Base-by-base conservation (phyloP, 2,797 vertebrate species). In the Odontamblyopus rebecca region DNA sequence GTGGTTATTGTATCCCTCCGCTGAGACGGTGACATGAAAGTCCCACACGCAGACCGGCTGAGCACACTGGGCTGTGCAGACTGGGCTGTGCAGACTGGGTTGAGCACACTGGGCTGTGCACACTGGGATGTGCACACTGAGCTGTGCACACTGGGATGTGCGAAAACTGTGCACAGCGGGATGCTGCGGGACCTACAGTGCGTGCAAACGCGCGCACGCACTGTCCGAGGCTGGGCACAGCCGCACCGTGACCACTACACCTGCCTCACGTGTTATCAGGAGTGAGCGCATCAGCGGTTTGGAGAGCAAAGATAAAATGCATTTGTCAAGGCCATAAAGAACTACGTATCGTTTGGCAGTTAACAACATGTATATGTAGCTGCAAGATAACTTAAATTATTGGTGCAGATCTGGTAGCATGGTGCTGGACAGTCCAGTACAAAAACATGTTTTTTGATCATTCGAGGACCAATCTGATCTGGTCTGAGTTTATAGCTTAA, bases 1-100 rank as follows among this genome's bases (percentile, higher is more conserved):
- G 77, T 85, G 82, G 74, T 81, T 91, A 72, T 75, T 78, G 94
- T 96, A 97, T 97, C 95, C 96, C 92, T 98, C 96, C 97, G 96
- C 96, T 93, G 87, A 69, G 89, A 75, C 79, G 75, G 88, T 77
- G 90, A 91, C 93, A 90, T 80, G 82, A 72, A 72, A 82, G 86
- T 88, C 83, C 86, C 87, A 53, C 82, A 67, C 54, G 23, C 64
- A 66, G 41, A 51, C 41, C 5, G 2, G 8, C 30, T 30, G 30
- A 30, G 30, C 30, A 30, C 2, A 30, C 2, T 30, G 30, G 30
- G 35, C 7, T 41, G 38, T 9, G 38, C 11, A 5, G 35, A 23
- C 32, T 19, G 35, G 4, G 38, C 3, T 44, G 41, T 12, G 41
- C 41, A 44, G 41, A 44, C 62, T 64, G 62, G 1, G 32, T 1